These are phyloP conservation scores for Micropoecilia bifurca DNA, from an alignment of 2,797 vertebrate genomes.

Conservation along the genomic window DNA sequence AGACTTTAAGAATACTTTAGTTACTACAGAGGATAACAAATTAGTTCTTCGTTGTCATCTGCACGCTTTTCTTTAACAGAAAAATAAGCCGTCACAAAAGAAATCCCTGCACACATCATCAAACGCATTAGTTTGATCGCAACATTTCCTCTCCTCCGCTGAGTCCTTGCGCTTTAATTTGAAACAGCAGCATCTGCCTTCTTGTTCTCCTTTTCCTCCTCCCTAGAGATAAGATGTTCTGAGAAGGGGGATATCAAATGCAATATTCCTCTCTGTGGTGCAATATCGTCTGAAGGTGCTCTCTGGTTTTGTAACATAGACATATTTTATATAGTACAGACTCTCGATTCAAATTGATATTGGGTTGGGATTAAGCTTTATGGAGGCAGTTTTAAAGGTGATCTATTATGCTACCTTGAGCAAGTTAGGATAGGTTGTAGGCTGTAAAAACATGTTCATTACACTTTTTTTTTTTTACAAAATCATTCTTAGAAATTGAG, in stretches of 20 bases:
- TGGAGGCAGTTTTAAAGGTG: not conserved
- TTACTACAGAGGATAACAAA: not conserved
- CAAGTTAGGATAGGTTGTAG: no score
- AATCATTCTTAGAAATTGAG: no score
- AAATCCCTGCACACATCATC: conserved; percentile 50
- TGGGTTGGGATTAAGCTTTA: not conserved
- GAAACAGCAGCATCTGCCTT: conserved; percentile 66
- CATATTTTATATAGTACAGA: conserved; percentile 44
- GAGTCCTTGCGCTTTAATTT: conserved; percentile 51
- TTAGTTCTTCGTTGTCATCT: conserved; percentile 36
- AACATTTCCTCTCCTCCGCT: conserved; percentile 52
- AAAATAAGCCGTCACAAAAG: conserved; percentile 61
- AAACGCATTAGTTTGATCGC: conserved; percentile 26
- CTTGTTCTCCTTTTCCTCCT: conserved; percentile 37
- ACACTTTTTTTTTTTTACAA: no score
- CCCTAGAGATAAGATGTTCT: conserved; percentile 36
- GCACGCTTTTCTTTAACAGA: conserved; percentile 34
- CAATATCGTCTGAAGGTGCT: conserved; percentile 39
- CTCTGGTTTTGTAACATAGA: conserved; percentile 30
- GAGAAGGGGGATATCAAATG: conserved; percentile 22
- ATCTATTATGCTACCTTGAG: no score
- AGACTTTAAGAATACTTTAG: not conserved
- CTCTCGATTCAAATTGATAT: conserved; percentile 23
- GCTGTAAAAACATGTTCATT: no score
- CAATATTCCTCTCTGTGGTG: conserved; percentile 38